Conservation (phyloP, 1,140 invertebrate genomes). For the Aethina tumida region DNA sequence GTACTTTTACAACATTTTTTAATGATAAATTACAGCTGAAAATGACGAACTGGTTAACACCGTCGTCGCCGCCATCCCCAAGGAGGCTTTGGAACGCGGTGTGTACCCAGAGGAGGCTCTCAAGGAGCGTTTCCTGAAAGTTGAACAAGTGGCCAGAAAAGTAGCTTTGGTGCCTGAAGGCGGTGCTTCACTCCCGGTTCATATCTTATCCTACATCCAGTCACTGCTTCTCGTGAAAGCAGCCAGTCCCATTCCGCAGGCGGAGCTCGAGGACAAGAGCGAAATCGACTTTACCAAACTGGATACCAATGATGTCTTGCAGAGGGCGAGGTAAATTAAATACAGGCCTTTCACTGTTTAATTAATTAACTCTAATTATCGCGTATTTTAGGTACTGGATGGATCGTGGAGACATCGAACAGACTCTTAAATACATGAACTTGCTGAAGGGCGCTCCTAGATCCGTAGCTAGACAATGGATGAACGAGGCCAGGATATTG, state of each 20-base stretch:
- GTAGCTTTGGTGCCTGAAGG: constrained; percentile 77
- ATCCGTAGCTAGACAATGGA: constrained; percentile 76
- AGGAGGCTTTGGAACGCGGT: constrained; percentile 64
- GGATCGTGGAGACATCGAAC: constrained; percentile 73
- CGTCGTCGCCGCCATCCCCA: constrained; percentile 66
- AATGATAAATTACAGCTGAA: constrained; percentile 35
- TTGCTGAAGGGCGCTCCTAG: constrained; percentile 76
- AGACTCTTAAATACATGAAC: constrained; percentile 83
- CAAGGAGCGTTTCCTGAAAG: constrained; percentile 71
- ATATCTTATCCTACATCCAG: constrained; percentile 83
- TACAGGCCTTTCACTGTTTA: not conserved
- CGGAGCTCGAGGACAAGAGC: constrained; percentile 56
- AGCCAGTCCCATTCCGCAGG: constrained; percentile 51
- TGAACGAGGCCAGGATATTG: constrained; percentile 69
- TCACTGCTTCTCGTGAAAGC: constrained; percentile 58
- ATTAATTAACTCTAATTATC: constrained; percentile 7
- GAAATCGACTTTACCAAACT: constrained; percentile 55
- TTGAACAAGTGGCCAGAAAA: constrained; percentile 58
- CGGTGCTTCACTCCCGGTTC: constrained; percentile 67
- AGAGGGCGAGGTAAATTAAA: constrained; percentile 62
- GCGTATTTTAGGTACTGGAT: constrained; percentile 61
- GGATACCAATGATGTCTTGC: constrained; percentile 80
- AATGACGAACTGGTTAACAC: constrained; percentile 60
- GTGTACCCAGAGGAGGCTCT: constrained; percentile 79
- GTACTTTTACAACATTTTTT: not conserved